Evolutionary conservation across 2,113 vertebrate genomes (phyloP), one percentile per base, ranked within the genome.

Genomic region (Sitta europaea): DNA sequence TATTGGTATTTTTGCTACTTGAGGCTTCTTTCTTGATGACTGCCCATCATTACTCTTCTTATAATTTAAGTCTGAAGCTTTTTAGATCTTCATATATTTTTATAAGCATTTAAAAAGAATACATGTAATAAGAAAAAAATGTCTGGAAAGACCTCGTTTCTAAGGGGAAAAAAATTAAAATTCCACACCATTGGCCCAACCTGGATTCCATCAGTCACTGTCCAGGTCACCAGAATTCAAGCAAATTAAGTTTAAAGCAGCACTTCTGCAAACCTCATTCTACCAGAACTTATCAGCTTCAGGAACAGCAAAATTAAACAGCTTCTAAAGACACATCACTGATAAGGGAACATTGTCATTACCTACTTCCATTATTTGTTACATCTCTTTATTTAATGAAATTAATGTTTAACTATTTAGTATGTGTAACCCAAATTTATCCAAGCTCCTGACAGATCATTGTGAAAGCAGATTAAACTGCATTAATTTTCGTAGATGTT

Each of bases 351-450:
- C 62, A 21, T 61, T 81, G 51, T 88, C 65, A 68, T 77, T 48
- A 36, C n/a, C 38, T 48, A 42, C 14, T 68, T 65, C 38, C 54
- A 90, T 92, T 79, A 85, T 36, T 68, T 82, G 57, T 70, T 36
- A 14, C 4, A 1, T 35, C 21, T 77, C 90, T 90, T 84, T 65
- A 79, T 95, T 85, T 66, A 43, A 86, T 62, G 18, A 76, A 97
- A 90, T 75, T 89, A 63, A 78, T 68, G 53, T 72, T 83, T 78
- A 59, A 89, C 87, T 87, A n/a, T 68, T 95, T 84, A 93, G 72
- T 53, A 57, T 15, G 62, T 57, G 25, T 71, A 71, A 65, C 54
- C 54, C 66, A 87, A 58, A 90, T 90, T 85, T 75, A 87, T 72
- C 58, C 50, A 73, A 53, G 47, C 71, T 90, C 57, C 62, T 80